Percentiles rank a stretch among this genome's conserved stretches.
phyloP scores from a whole-genome alignment of 1,140 invertebrate genomes.

The Macrostomum lignano region DNA sequence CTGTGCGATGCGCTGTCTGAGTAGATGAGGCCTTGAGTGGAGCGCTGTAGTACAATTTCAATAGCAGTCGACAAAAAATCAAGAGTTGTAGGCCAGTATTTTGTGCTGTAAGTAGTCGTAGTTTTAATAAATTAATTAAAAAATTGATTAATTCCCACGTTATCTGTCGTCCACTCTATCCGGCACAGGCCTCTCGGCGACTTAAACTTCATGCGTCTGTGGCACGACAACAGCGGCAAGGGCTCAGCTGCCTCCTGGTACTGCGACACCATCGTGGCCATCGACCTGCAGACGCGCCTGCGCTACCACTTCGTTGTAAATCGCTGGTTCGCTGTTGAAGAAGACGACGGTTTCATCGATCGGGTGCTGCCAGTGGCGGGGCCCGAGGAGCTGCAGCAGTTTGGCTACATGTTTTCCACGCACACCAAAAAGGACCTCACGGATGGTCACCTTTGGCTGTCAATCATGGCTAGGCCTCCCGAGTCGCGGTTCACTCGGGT shows the following conservation, averaged over 20 bases:
- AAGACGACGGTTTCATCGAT: slow-evolving; percentile 31
- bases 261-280: slow-evolving; percentile 28
- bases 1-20: too few species aligned
- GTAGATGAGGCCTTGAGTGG: too few species aligned
- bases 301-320: slow-evolving; percentile 31
- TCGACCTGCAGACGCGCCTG: slow-evolving; percentile 31
- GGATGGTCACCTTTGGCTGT: slow-evolving; percentile 35
- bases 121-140: too few species aligned
- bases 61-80: too few species aligned
- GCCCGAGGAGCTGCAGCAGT: neutral
- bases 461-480: slow-evolving; percentile 31
- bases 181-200: slow-evolving; percentile 31
- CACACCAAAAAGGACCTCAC: slow-evolving; percentile 21
- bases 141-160: too few species aligned
- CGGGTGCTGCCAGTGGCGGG: slow-evolving; percentile 1
- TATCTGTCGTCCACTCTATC: too few species aligned
- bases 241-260: slow-evolving; percentile 32
- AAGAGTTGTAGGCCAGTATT: too few species aligned
- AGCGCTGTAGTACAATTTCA: too few species aligned
- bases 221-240: slow-evolving; percentile 34
- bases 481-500: slow-evolving; percentile 30
- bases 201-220: slow-evolving; percentile 30
- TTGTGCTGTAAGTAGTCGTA: too few species aligned
- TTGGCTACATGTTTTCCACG: slow-evolving; percentile 1
- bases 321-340: slow-evolving; percentile 33